These are phyloP conservation scores for Scortum barcoo DNA, from an alignment of 2,113 vertebrate genomes.

Conservation along the genomic window DNA sequence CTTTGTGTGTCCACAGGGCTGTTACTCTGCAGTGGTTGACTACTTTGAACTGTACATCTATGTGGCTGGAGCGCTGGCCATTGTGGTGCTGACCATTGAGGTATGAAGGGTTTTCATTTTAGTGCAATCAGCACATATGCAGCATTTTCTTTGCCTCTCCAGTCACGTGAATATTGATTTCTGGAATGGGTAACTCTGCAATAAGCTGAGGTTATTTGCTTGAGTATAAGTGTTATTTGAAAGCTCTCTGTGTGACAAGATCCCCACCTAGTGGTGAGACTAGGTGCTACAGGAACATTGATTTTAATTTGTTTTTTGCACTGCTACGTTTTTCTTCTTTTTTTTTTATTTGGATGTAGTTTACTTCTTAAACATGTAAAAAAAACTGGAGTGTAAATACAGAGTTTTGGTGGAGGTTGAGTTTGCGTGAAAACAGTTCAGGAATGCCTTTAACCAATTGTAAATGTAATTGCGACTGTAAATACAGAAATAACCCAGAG, in stretches of 20 bases:
- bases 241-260: slow-evolving; percentile 37
- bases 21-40: slow-evolving; percentile 93
- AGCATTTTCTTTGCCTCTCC: slow-evolving; percentile 9
- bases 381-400: not conserved
- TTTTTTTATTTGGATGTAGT: no score
- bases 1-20: slow-evolving; percentile 86
- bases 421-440: not conserved
- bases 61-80: slow-evolving; percentile 92
- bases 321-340: not conserved
- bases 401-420: not conserved
- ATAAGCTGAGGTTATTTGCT: not conserved
- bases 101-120: slow-evolving; percentile 74
- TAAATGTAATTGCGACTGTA: not conserved
- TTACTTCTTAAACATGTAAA: no score
- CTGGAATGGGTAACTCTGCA: slow-evolving; percentile 10
- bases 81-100: slow-evolving; percentile 94
- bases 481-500: no score
- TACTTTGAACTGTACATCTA: slow-evolving; percentile 95
- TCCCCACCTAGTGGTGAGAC: slow-evolving; percentile 68
- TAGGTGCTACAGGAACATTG: slow-evolving; percentile 14
- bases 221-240: not conserved
- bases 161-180: slow-evolving; percentile 19
- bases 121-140: slow-evolving; percentile 6
- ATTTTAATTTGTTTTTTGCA: not conserved
- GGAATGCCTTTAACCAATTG: not conserved